Conservation (phyloP, 2,113 vertebrate genomes). For the Pristiophorus japonicus region DNA sequence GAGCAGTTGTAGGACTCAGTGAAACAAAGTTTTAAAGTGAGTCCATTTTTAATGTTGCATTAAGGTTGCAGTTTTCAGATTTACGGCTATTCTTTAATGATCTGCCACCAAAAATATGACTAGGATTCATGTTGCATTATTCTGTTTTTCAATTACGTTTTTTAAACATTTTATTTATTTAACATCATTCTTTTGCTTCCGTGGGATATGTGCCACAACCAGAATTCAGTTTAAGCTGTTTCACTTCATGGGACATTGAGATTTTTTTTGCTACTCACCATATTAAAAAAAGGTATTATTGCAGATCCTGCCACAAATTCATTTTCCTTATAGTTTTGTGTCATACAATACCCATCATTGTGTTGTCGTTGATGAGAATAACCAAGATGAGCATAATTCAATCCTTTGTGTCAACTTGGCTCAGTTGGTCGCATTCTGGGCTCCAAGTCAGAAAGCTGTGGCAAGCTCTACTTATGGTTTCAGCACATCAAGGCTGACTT, state of each 20-base stretch:
- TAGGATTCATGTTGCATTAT: neutral
- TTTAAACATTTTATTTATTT: neutral
- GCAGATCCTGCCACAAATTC: neutral
- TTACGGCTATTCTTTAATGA: neutral
- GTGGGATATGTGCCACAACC: neutral
- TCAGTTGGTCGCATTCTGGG: neutral
- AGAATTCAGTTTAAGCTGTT: neutral
- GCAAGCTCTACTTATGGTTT: neutral
- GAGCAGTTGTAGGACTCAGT: neutral
- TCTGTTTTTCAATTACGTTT: neutral
- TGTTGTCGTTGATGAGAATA: neutral
- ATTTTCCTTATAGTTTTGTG: neutral
- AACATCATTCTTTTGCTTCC: neutral
- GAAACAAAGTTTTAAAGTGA: neutral
- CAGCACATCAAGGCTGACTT: neutral
- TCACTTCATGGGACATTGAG: neutral
- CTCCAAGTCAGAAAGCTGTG: neutral
- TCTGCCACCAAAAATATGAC: neutral
- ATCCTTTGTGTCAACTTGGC: neutral
- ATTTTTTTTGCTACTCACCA: neutral
- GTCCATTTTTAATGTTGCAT: neutral
- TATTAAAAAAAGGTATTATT: neutral
- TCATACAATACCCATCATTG: neutral
- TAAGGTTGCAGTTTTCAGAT: neutral
- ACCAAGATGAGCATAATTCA: neutral